phyloP scores from a whole-genome alignment of 2,113 vertebrate genomes.

The Ceyx cyanopectus region DNA sequence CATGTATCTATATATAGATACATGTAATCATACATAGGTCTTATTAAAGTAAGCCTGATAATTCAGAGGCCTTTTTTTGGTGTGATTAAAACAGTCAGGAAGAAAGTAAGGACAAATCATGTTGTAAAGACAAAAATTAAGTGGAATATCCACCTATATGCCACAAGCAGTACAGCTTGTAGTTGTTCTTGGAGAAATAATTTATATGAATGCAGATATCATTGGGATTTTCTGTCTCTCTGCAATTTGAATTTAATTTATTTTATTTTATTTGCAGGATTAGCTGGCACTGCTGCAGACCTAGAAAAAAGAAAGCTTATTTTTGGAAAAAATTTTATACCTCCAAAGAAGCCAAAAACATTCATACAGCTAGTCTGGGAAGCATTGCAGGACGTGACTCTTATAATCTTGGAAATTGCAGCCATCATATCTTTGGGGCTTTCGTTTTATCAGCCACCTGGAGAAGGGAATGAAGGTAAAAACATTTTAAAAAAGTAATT shows the following conservation, averaged over 20 bases:
- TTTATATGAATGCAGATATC: neutral
- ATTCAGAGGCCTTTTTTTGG: neutral
- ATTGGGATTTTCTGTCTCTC: neutral
- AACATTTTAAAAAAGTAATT: neutral
- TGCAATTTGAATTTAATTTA: neutral
- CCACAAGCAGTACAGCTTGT: neutral
- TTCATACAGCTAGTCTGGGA: constrained; percentile 99
- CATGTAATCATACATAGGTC: neutral
- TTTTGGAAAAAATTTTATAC: constrained; percentile 97
- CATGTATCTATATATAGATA: neutral
- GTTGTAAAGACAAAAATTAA: neutral
- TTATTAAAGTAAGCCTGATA: neutral
- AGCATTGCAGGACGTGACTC: constrained; percentile 97
- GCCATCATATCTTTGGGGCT: constrained; percentile 97
- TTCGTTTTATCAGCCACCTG: constrained; percentile 96
- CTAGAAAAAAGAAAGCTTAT: constrained; percentile 96
- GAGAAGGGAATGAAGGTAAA: constrained; percentile 87
- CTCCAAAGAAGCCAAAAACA: constrained; percentile 99
- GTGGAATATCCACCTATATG: neutral
- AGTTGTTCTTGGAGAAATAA: neutral
- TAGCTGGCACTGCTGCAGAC: constrained; percentile 87
- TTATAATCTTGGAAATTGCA: constrained; percentile 97
- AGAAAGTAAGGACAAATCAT: neutral
- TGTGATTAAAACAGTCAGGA: neutral
- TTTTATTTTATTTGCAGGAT: constrained; percentile 80